Percentiles rank a stretch among this genome's conserved stretches.
Conservation (phyloP, 2,797 vertebrate genomes). For the Molossus molossus region DNA sequence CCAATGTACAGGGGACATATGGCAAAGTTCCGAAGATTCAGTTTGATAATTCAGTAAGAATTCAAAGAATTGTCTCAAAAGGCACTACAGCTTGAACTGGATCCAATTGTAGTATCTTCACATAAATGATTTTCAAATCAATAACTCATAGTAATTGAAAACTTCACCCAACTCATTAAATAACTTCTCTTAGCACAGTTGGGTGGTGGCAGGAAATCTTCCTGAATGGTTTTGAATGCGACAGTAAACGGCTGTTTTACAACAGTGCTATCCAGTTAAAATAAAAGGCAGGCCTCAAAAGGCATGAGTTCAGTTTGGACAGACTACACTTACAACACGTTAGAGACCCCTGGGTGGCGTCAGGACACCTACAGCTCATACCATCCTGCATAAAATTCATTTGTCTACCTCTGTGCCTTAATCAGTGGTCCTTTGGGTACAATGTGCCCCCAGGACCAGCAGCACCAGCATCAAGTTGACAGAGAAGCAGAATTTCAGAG, state of each 20-base stretch:
- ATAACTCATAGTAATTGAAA: conserved; percentile 39
- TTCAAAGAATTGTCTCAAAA: conserved; percentile 47
- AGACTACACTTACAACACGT: neutral
- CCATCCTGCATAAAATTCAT: neutral
- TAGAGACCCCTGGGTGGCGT: neutral
- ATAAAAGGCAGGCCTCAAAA: neutral
- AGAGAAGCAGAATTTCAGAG: neutral
- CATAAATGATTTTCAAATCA: conserved; percentile 30
- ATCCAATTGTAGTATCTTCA: neutral
- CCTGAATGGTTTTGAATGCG: neutral
- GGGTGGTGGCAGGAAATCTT: neutral
- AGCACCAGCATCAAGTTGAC: neutral
- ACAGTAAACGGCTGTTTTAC: neutral
- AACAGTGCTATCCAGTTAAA: neutral
- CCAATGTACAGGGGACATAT: neutral
- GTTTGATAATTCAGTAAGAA: neutral
- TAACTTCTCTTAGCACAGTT: neutral
- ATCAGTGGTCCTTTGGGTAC: neutral
- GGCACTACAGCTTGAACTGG: neutral
- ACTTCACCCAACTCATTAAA: conserved; percentile 16
- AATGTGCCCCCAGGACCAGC: neutral
- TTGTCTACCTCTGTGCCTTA: neutral
- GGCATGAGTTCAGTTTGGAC: neutral
- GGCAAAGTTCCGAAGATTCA: neutral
- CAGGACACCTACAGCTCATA: neutral